A percentile compares a stretch with the other conserved stretches of the same genome.
phyloP scores from a whole-genome alignment of 2,113 vertebrate genomes.

The Datnioides undecimradiatus region DNA sequence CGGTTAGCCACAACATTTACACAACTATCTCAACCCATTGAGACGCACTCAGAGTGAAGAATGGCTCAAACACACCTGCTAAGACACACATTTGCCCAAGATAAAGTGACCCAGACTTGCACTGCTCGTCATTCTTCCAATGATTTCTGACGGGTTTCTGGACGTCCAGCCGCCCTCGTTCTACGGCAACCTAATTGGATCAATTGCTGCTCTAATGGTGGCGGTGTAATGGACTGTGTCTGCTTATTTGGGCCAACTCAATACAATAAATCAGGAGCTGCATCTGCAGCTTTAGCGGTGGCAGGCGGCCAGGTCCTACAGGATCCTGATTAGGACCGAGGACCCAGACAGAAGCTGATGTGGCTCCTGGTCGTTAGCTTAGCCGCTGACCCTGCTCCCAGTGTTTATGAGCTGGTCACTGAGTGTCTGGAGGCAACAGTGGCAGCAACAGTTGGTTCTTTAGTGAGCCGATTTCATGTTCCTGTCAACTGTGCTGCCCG shows the following conservation, averaged over 20 bases:
- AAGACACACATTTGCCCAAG: neutral
- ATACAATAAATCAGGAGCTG: constrained; percentile 54
- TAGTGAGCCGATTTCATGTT: neutral
- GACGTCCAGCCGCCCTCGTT: neutral
- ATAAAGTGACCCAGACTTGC: constrained; percentile 12
- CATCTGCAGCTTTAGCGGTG: constrained; percentile 23
- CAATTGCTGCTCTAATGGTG: constrained; percentile 41
- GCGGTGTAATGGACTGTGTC: constrained; percentile 50
- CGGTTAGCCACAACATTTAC: constrained; percentile 18
- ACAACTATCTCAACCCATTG: neutral
- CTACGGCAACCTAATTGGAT: constrained; percentile 50
- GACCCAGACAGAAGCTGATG: neutral
- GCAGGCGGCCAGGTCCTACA: constrained; percentile 37
- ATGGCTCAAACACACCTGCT: constrained; percentile 15
- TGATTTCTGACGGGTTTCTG: neutral
- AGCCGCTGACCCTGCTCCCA: neutral
- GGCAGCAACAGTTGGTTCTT: neutral
- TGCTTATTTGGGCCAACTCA: constrained; percentile 43
- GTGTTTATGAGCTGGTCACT: neutral
- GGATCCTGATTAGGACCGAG: constrained; percentile 16
- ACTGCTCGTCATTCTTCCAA: neutral
- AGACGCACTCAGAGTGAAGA: neutral
- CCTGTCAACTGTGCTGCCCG: rapidly evolving
- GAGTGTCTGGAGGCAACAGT: neutral
- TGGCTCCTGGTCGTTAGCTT: neutral